Evolutionary conservation across 2,113 vertebrate genomes (phyloP), one percentile per base, ranked within the genome.

Genomic region (Perca schrenkii): DNA sequence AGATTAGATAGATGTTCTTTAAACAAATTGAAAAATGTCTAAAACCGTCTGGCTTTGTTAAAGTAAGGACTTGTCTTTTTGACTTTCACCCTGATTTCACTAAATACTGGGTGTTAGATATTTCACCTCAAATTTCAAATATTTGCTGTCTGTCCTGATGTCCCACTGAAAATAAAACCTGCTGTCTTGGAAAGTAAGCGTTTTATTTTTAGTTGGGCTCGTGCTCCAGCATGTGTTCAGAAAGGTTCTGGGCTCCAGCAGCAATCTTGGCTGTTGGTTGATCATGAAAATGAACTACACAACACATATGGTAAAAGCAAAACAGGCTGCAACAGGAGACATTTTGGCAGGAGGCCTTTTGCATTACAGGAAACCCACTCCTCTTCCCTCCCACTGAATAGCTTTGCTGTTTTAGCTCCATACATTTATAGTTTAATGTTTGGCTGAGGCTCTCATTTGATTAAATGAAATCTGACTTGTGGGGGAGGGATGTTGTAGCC

Each of bases 301-400:
- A 82, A 82, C 84, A 73, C 85, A 90, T 90, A 89, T 86, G 87
- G 86, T 83, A 77, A 84, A 85, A 82, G 85, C 79, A 80, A 91
- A 90, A 86, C 83, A 84, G 86, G 76, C 82, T 61, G 77, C 82
- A 88, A 91, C 69, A 74, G 74, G 75, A 90, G 82, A 84, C 63
- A 74, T 46, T 66, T 88, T 86, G 86, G 88, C 74, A 78, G 60
- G 19, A 34, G n/a, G 75, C 81, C 87, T 47, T 80, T 50, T 69
- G 72, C 77, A 81, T 91, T 86, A 80, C 85, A 89, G 36, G 78
- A 88, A 86, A 88, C 69, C 19, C 82, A 66, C 80, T 70, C 79
- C 36, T 68, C 74, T 67, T 71, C 62, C 68, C 80, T 74, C 79
- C 80, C 80, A 64, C 79, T 56, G 52, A 90, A 77, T 50, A 61